phyloP scores from a whole-genome alignment of 2,888 invertebrate genomes.

The Lissocephala sabroskyi region DNA sequence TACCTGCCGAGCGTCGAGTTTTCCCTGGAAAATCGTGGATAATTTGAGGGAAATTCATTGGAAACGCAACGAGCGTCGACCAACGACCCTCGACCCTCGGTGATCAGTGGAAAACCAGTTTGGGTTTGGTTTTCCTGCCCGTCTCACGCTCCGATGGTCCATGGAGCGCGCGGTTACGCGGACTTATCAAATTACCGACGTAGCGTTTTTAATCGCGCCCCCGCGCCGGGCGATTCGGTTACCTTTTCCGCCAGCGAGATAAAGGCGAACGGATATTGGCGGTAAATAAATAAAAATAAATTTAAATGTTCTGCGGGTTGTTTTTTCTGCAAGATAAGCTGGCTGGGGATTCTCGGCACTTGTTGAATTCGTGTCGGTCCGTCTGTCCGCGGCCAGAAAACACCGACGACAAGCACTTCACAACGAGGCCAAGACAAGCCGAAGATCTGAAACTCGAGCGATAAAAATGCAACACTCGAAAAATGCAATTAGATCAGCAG shows the following conservation, averaged over 20 bases:
- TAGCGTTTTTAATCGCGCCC: conserved; percentile 2
- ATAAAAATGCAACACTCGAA: background rate
- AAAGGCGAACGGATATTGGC: conserved; percentile 41
- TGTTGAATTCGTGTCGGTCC: background rate
- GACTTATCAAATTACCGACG: conserved; percentile 38
- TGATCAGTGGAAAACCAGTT: conserved; percentile 33
- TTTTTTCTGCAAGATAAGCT: no score
- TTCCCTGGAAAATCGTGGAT: conserved; percentile 46
- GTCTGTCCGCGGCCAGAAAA: background rate
- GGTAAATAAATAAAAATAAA: conserved; percentile 36
- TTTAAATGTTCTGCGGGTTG: conserved; percentile 36
- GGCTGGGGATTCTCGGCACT: no score
- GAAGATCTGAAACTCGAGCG: no score
- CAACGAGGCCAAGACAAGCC: background rate
- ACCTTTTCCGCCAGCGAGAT: conserved; percentile 39
- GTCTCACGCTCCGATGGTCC: no score
- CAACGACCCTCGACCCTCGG: no score
- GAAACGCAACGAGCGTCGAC: conserved; percentile 24
- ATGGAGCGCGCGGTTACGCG: no score
- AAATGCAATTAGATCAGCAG: conserved; percentile 18
- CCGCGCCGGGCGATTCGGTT: conserved; percentile 7
- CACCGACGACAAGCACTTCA: background rate
- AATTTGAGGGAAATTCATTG: conserved; percentile 48
- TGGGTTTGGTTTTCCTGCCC: conserved; percentile 34
- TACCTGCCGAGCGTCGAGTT: conserved; percentile 32